Evolutionary conservation across 2,888 invertebrate genomes (phyloP), one percentile per base, ranked within the genome.

Genomic region (Polymixis lichenea): DNA sequence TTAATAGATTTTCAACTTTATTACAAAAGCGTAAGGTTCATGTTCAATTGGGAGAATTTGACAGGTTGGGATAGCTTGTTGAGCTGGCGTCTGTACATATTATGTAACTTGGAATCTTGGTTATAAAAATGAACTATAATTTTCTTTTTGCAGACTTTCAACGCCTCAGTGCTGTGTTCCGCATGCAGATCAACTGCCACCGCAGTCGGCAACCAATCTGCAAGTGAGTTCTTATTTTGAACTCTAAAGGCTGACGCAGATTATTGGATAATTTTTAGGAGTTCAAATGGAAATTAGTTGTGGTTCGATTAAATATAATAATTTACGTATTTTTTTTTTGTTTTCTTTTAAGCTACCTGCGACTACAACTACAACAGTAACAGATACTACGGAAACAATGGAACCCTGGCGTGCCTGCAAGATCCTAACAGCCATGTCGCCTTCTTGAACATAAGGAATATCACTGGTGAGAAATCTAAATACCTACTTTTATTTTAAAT

Each of bases 331-430:
- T 13, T 55, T 55, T 56, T 43, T 28, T 43, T 60, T 64, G 0
- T 49, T 62, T 77, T 60, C 66, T 77, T 89, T 87, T 4, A 90
- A 91, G 96, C 91, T 15, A 94, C 92, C 0, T 98, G 98, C 85
- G 92, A 96, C 0, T 97, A 97, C 69, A 96, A 97, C 89, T 75
- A 90, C 60, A 91, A 90, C 58, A 91, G 90, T 0, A 97, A 97
- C 90, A 80, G 89, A 77, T 98, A 95, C 93, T 97, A 95, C 89
- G 97, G 97, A 0, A 97, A 97, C 91, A 95, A 94, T 75, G 98
- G 98, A 1, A 97, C 97, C 0, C 88, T 98, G 17, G 90, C 93
- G 9, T 98, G 98, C 85, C 91, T 98, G 4, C 91, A 89, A 0
- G 95, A 96, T 71, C 92, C 94, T 0, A 88, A 88, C 56, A 97